phyloP scores from a whole-genome alignment of 2,797 vertebrate species.

The Atherinosoma microstoma region DNA sequence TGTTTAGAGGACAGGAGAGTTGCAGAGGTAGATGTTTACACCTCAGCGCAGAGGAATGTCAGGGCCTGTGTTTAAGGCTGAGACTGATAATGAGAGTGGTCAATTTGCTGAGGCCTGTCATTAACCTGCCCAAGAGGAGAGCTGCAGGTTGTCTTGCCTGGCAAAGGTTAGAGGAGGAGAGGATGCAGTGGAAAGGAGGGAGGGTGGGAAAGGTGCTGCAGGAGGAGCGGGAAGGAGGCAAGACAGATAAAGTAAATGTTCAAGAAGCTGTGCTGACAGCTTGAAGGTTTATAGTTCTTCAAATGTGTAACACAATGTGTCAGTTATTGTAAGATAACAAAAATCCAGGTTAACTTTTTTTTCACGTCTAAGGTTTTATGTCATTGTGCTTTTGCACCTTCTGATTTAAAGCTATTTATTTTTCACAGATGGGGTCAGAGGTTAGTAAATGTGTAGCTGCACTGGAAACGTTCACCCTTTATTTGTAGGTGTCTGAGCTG shows the following conservation, averaged over 20 bases:
- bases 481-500: conserved; percentile 29
- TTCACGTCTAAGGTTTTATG: neutral
- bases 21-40: conserved; percentile 77
- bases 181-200: conserved; percentile 23
- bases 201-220: conserved; percentile 51
- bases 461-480: neutral
- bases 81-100: conserved; percentile 81
- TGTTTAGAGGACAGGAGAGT: conserved; percentile 40
- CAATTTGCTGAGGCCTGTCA: conserved; percentile 79
- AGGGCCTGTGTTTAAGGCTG: conserved; percentile 77
- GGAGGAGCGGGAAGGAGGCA: conserved; percentile 54
- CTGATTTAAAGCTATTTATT: conserved; percentile 16
- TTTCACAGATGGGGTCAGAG: conserved; percentile 35
- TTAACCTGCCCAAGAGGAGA: conserved; percentile 71
- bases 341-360: neutral
- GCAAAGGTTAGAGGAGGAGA: conserved; percentile 34
- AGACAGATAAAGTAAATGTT: conserved; percentile 23
- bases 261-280: neutral
- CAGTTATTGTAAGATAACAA: neutral
- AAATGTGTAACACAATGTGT: conserved; percentile 8
- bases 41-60: conserved; percentile 79
- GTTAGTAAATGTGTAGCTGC: conserved; percentile 30
- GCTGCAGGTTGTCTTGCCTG: conserved; percentile 41
- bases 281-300: conserved; percentile 11
- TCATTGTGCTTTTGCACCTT: conserved; percentile 3